phyloP scores from a whole-genome alignment of 2,797 vertebrate genomes.

The Saxicola maurus region DNA sequence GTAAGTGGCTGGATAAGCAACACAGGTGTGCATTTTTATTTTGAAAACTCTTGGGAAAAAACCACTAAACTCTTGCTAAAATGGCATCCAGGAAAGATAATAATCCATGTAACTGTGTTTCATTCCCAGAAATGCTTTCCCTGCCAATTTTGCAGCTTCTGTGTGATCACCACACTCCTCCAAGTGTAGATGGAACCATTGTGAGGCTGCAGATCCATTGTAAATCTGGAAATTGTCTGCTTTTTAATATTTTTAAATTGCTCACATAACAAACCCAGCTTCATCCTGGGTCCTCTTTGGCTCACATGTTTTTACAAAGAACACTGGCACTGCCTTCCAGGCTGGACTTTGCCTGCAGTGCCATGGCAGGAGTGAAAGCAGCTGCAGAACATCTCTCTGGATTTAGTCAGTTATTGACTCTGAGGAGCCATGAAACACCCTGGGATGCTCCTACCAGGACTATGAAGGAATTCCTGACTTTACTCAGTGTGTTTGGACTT shows the following conservation, averaged over 20 bases:
- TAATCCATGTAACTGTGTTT: neutral
- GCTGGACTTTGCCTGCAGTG: neutral
- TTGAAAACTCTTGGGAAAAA: neutral
- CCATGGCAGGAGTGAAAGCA: neutral
- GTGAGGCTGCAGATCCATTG: neutral
- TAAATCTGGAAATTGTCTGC: neutral
- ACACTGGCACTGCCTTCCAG: neutral
- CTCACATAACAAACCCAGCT: neutral
- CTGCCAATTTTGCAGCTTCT: neutral
- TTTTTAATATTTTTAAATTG: neutral
- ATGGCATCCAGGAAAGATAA: neutral
- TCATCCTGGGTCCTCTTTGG: neutral
- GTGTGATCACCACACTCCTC: rapidly evolving
- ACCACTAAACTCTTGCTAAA: too few species aligned
- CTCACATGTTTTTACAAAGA: neutral
- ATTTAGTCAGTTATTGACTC: neutral
- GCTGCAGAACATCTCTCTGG: neutral
- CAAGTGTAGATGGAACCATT: neutral
- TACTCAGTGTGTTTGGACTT: neutral
- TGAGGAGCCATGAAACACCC: neutral
- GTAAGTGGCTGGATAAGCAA: neutral
- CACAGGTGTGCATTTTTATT: neutral
- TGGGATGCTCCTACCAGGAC: neutral
- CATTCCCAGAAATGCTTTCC: neutral
- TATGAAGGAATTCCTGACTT: neutral